phyloP scores from a whole-genome alignment of 2,797 vertebrate species.

The Eulemur rubriventer region DNA sequence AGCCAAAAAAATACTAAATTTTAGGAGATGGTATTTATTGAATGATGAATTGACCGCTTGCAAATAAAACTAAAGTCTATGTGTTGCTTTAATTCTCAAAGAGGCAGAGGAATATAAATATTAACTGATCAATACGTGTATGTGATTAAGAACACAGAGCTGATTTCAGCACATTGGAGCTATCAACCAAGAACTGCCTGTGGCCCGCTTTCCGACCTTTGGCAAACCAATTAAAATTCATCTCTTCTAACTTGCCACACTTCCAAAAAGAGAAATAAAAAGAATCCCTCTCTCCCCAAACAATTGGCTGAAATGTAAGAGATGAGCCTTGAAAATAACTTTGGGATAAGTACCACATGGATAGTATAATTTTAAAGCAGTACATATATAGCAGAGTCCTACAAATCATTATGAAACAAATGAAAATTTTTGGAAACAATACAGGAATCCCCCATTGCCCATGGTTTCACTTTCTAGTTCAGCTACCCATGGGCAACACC shows the following conservation, averaged over 20 bases:
- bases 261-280: neutral
- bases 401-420: neutral
- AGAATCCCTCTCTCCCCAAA: neutral
- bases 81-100: neutral
- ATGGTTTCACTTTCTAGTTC: neutral
- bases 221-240: conserved; percentile 30
- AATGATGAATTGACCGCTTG: neutral
- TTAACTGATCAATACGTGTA: neutral
- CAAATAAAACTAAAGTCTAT: neutral
- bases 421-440: neutral
- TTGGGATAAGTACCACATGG: neutral
- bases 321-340: neutral
- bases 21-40: neutral
- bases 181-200: neutral
- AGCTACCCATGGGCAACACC: neutral
- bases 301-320: neutral
- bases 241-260: neutral
- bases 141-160: neutral
- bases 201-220: conserved; percentile 21
- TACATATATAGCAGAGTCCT: neutral
- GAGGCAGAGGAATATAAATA: neutral
- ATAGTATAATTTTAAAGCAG: neutral
- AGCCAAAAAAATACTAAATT: neutral
- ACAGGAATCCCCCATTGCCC: no score
- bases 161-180: conserved; percentile 23